Base-by-base conservation (phyloP, 23 tunicate species). In the Corella eumyota region DNA sequence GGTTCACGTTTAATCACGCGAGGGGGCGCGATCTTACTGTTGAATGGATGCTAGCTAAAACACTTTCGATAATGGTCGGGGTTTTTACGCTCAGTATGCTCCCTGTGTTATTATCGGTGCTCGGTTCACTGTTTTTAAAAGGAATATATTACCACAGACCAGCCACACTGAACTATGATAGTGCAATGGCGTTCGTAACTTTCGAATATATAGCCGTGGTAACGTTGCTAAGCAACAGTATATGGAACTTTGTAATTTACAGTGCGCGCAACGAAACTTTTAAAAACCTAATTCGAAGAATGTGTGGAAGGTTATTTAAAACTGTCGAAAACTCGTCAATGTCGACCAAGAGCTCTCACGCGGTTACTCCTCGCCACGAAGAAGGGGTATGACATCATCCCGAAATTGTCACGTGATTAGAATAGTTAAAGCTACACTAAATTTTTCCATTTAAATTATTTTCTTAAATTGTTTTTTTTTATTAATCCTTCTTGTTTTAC, bases 21-120 rank as follows among this genome's bases (percentile, higher is more conserved):
- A 5, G 67, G 34, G 28, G 36, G 28, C 50, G 67, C 17, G 54
- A 62, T 21, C 36, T 62, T 36, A 13, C 33, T 9, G 22, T 62
- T 6, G 67, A 62, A 28, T 7, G 17, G 7, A 23, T 6, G 52
- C 50, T 62, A 36, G 50, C 67, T 6, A 51, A 52, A 17, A 62
- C 67, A 15, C 67, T 62, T 21, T 25, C n/a, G 7, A 11, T 36
- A 35, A 62, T 62, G 67, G 67, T 62, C 25, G 67, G 50, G 9
- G 67, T 36, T 5, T 62, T 62, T 62, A 62, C 67, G 4, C 50
- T 36, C 23, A 62, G 67, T 21, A n/a, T 62, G 28, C 67, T 62
- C 5, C 67, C 67, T 4, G 50, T 25, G 20, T 9, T 51, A 19
- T 6, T 19, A 6, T 25, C 23, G 5, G 23, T 51, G 20, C 26